Conservation (phyloP, 2,888 invertebrate genomes). For the Auanema sp. region DNA sequence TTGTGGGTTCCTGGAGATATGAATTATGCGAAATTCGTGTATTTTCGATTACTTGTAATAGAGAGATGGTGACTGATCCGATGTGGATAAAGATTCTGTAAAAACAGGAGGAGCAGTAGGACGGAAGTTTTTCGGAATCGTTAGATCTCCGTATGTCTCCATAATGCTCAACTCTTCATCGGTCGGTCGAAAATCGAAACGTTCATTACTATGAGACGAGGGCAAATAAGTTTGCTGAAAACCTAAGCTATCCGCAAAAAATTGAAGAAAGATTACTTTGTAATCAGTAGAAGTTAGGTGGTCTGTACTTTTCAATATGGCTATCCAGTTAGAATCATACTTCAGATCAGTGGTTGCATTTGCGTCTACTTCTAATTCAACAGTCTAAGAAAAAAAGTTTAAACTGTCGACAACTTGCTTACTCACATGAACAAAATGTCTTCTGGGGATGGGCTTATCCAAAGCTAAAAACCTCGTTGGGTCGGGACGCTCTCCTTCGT, state of each 20-base stretch:
- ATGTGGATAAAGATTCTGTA: constrained; percentile 12
- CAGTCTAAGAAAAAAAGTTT: no score
- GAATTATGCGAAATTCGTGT: not conserved
- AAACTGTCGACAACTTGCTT: not conserved
- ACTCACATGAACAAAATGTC: constrained; percentile 82
- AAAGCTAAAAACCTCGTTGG: constrained; percentile 57
- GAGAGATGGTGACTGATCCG: constrained; percentile 3
- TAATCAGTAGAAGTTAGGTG: constrained; percentile 27
- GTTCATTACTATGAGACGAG: constrained; percentile 73
- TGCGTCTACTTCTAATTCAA: constrained; percentile 38
- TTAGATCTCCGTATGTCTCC: constrained; percentile 72
- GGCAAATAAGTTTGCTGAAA: constrained; percentile 79
- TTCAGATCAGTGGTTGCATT: constrained; percentile 66
- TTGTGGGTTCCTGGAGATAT: constrained; percentile 53
- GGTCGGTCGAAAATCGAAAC: constrained; percentile 51
- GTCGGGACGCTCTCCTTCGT: constrained; percentile 22
- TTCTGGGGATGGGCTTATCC: constrained; percentile 82
- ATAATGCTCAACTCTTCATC: constrained; percentile 70
- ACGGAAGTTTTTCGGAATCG: constrained; percentile 79
- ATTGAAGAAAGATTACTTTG: constrained; percentile 13
- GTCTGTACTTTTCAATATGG: constrained; percentile 83
- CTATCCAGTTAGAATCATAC: constrained; percentile 92
- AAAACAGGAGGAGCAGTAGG: constrained; percentile 74
- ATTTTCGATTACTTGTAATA: constrained; percentile 36
- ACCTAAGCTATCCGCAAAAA: constrained; percentile 64